A percentile compares a stretch with the other conserved stretches of the same genome.
Evolutionary conservation across 2,113 vertebrate genomes (phyloP).

Genomic region (Mormoops blainvillei): DNA sequence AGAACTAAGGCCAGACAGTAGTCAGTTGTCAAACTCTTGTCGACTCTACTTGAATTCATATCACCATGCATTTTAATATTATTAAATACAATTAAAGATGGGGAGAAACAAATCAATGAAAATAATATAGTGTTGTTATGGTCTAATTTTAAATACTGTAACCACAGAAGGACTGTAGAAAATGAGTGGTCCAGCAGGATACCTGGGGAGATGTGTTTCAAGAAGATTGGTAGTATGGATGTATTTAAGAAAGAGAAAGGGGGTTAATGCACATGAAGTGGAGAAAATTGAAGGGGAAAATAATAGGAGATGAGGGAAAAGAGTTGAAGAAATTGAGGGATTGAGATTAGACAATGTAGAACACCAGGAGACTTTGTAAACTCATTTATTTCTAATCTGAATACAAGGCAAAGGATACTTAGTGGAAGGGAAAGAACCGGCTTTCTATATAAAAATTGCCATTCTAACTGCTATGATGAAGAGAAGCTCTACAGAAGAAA

Average conservation of each 20-base stretch:
- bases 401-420: background rate
- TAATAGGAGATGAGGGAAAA: background rate
- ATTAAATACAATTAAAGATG: background rate
- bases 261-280: background rate
- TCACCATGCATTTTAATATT: background rate
- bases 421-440: background rate
- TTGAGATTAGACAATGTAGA: background rate
- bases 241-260: background rate
- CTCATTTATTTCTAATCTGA: background rate
- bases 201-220: background rate
- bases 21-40: background rate
- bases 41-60: background rate
- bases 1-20: background rate
- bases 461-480: background rate
- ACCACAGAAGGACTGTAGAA: background rate
- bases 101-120: background rate
- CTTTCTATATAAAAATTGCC: background rate
- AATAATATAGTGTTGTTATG: no score
- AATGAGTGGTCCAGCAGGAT: background rate
- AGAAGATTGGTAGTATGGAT: background rate
- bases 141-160: background rate
- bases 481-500: background rate
- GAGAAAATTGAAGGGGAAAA: background rate
- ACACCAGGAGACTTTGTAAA: no score
- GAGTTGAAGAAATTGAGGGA: no score